Evolutionary conservation across 2,113 vertebrate genomes (phyloP), one percentile per base, ranked within the genome.

Genomic region (Aviceda subcristata): DNA sequence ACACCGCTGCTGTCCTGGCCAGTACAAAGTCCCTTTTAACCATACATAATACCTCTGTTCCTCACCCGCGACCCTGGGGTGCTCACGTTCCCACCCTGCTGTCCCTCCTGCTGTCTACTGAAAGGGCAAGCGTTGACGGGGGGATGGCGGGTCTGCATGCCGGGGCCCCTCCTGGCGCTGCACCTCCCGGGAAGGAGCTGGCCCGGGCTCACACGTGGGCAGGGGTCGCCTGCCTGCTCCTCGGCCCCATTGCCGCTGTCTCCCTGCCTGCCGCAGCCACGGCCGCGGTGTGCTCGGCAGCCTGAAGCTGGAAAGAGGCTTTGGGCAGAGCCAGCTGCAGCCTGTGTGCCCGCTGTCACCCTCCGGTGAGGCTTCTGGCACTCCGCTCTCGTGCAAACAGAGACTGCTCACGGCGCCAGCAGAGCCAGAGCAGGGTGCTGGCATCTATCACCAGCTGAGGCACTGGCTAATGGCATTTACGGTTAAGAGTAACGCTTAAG

Each of bases 161-260:
- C 13, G 50, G 48, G 86, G 29, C 10, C 29, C 23, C 45, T 79
- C 43, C 59, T 39, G 13, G 22, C 4, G 1, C 23, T 30, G 21
- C 1, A 1, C 11, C 32, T 15, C 19, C 45, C 0, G 0, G 4
- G 2, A 7, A 36, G 36, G 26, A 34, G 12, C n/a, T 2, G 2
- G 27, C 41, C 12, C 26, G 29, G 57, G 24, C 48, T 63, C 39
- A 22, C 1, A 1, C 0, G 0, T 11, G 22, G 60, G 32, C 34
- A 66, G 20, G 19, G 24, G 21, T 29, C 9, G 2, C 45, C 59
- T 36, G 26, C n/a, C 38, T 30, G 36, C 12, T 46, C 45, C 22
- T 59, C 43, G 43, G 26, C 77, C 43, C 32, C 41, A 22, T 20
- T 1, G 3, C 48, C 17, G 27, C 27, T 6, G 1, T 34, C 19